phyloP scores from a whole-genome alignment of 2,113 vertebrate genomes.

The Melanocharis versteri region DNA sequence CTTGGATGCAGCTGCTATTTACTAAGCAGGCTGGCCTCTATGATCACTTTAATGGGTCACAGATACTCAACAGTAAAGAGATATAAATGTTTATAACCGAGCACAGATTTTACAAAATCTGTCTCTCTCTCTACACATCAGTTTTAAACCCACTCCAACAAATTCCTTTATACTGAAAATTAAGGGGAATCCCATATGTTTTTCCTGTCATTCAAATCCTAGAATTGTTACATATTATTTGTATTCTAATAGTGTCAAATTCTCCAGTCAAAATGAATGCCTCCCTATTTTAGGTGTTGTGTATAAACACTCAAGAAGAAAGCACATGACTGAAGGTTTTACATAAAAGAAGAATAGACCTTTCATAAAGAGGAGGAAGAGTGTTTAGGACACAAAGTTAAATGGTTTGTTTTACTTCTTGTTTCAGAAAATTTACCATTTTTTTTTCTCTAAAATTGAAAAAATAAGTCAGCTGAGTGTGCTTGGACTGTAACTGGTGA shows the following conservation, averaged over 20 bases:
- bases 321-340: not conserved
- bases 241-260: not conserved
- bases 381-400: not conserved
- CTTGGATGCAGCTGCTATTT: not conserved
- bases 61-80: not conserved
- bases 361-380: not conserved
- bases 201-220: not conserved
- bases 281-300: not conserved
- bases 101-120: not conserved
- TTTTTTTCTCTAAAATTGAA: not conserved
- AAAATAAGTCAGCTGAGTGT: not conserved
- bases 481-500: not conserved
- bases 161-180: not conserved
- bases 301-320: not conserved
- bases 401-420: not conserved
- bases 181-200: not conserved
- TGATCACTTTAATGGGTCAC: not conserved
- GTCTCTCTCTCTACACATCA: not conserved
- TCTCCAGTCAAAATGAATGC: not conserved
- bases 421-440: not conserved
- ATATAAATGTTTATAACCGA: not conserved
- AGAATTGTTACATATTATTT: not conserved
- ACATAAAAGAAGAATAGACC: not conserved
- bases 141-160: not conserved
- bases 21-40: not conserved